These are phyloP conservation scores for Phyllostomus discolor DNA, from an alignment of 2,113 vertebrate species.

Conservation along the genomic window DNA sequence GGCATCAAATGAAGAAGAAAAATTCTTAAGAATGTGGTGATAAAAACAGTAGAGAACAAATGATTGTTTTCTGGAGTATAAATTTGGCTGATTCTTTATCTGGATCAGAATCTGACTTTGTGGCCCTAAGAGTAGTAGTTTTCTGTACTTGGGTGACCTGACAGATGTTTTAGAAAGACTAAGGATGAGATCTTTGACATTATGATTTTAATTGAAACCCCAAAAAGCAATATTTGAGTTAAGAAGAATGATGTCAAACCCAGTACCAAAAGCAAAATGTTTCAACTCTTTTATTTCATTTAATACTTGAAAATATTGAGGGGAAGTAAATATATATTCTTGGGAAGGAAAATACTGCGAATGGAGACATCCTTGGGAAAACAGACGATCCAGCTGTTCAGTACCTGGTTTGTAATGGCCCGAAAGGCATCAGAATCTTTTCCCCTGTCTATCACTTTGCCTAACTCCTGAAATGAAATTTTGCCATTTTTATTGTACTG, in stretches of 20 bases:
- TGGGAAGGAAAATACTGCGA: not conserved
- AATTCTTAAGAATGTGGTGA: not conserved
- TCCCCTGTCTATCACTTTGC: not conserved
- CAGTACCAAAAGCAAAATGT: constrained; percentile 57
- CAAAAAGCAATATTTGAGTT: constrained; percentile 55
- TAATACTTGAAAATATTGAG: constrained; percentile 52
- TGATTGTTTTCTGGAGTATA: not conserved
- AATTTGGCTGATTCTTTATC: not conserved
- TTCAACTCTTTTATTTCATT: constrained; percentile 60
- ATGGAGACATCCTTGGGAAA: not conserved
- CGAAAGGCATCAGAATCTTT: not conserved
- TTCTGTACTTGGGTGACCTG: not conserved
- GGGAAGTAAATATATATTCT: not conserved
- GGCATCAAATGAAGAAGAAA: not conserved
- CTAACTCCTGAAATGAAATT: constrained; percentile 7
- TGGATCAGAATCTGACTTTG: constrained; percentile 1
- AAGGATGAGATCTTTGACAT: constrained; percentile 45
- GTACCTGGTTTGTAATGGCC: not conserved
- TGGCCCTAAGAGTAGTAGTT: not conserved
- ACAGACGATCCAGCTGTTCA: not conserved
- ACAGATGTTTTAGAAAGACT: constrained; percentile 47
- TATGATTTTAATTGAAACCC: constrained; percentile 72
- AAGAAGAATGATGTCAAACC: constrained; percentile 60
- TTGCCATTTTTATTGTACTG: not conserved
- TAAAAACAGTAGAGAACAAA: not conserved